Evolutionary conservation across 2,888 invertebrate species (phyloP).

Genomic region (Cotesia congregata): DNA sequence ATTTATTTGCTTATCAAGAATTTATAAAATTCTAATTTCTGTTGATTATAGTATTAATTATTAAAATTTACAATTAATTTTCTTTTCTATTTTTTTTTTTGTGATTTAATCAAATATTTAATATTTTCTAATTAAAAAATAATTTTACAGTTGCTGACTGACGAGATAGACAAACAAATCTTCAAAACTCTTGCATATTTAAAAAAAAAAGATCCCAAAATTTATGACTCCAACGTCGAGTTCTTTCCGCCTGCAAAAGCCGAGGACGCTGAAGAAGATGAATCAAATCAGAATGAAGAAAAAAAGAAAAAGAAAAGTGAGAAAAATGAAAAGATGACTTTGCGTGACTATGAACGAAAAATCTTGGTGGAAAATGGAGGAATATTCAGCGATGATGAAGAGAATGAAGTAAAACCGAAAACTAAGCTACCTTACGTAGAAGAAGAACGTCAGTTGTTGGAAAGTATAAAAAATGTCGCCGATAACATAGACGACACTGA

Average conservation of each 20-base stretch:
- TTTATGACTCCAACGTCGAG: slow-evolving; percentile 83
- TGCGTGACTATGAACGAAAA: slow-evolving; percentile 86
- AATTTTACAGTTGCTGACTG: slow-evolving; percentile 72
- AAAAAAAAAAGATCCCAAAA: slow-evolving; percentile 90
- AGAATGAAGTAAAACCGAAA: slow-evolving; percentile 58
- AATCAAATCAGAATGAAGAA: slow-evolving; percentile 64
- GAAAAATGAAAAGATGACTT: slow-evolving; percentile 75
- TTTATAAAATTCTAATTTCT: no score
- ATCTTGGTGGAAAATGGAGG: slow-evolving; percentile 80
- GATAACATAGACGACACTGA: slow-evolving; percentile 72
- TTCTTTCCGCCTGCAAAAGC: slow-evolving; percentile 76
- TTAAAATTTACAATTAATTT: slow-evolving; percentile 16
- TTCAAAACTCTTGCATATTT: slow-evolving; percentile 87
- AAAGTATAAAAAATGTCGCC: slow-evolving; percentile 75
- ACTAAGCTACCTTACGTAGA: slow-evolving; percentile 74
- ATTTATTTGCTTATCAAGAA: no score
- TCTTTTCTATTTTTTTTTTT: slow-evolving; percentile 12
- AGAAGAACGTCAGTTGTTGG: slow-evolving; percentile 78
- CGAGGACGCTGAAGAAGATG: slow-evolving; percentile 33
- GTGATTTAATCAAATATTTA: not conserved
- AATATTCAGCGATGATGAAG: slow-evolving; percentile 65
- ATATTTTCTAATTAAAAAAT: slow-evolving; percentile 7
- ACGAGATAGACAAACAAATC: slow-evolving; percentile 87
- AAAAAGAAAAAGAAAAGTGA: slow-evolving; percentile 70
- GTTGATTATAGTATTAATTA: not conserved